These are phyloP conservation scores for honey bee (Apis mellifera) DNA, from an alignment of 1,140 invertebrate species.

Conservation along the genomic window DNA sequence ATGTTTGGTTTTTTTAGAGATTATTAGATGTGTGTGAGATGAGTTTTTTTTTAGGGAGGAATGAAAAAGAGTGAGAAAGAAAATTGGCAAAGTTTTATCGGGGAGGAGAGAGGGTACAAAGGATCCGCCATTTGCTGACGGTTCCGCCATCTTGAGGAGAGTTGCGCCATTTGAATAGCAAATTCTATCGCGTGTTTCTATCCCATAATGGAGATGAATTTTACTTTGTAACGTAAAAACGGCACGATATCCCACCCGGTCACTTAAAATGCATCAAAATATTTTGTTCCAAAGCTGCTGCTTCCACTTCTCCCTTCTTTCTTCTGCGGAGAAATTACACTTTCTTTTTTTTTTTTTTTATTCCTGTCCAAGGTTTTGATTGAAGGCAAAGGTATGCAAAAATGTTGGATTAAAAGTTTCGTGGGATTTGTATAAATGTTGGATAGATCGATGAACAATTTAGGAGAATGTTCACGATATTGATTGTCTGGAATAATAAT, in stretches of 20 bases:
- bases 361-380: background rate
- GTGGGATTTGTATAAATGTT: too few relatives aligned
- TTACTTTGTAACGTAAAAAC: slow-evolving; percentile 32
- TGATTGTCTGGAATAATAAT: too few relatives aligned
- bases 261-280: slow-evolving; percentile 4
- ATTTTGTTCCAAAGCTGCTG: background rate
- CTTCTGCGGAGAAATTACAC: background rate
- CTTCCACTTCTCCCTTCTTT: too few relatives aligned
- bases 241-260: background rate
- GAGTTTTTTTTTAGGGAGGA: too few relatives aligned
- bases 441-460: too few relatives aligned
- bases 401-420: background rate
- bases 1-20: too few relatives aligned
- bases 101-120: background rate
- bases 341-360: background rate
- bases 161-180: slow-evolving; percentile 38
- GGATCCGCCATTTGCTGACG: slow-evolving; percentile 6
- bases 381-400: too few relatives aligned
- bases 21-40: too few relatives aligned
- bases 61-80: background rate
- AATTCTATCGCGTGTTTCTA: slow-evolving; percentile 12
- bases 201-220: slow-evolving; percentile 19
- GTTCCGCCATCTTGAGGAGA: background rate
- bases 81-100: background rate
- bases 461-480: too few relatives aligned